Conservation (phyloP, 2,888 invertebrate genomes). For the Athripsodes cinereus region DNA sequence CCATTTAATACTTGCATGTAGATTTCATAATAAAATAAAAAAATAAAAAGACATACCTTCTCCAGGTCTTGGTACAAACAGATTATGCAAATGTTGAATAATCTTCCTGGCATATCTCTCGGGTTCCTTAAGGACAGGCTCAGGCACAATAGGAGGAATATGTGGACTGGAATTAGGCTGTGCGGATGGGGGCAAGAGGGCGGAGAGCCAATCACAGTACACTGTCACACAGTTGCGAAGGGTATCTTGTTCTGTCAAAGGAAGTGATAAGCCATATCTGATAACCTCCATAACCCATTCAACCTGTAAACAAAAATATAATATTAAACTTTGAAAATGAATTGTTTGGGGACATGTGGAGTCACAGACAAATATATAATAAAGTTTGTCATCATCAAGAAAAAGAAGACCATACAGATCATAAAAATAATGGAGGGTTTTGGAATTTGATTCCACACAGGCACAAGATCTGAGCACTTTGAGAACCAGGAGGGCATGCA, state of each 20-base stretch:
- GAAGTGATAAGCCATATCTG: constrained; percentile 86
- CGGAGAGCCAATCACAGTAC: constrained; percentile 94
- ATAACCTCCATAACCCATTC: constrained; percentile 83
- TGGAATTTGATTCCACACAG: too few relatives aligned
- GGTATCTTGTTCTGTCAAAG: constrained; percentile 86
- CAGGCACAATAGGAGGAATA: constrained; percentile 83
- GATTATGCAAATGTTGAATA: constrained; percentile 86
- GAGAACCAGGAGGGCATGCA: too few relatives aligned
- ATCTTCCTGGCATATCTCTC: constrained; percentile 87
- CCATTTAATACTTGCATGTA: too few relatives aligned
- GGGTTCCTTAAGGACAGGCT: constrained; percentile 82
- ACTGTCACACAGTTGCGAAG: constrained; percentile 94
- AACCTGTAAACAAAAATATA: constrained; percentile 54
- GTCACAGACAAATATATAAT: too few relatives aligned
- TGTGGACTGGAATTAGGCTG: constrained; percentile 73
- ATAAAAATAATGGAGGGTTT: too few relatives aligned
- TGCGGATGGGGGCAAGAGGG: constrained; percentile 81
- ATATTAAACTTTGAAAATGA: too few relatives aligned
- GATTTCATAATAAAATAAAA: too few relatives aligned
- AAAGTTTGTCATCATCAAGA: too few relatives aligned
- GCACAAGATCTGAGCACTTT: too few relatives aligned
- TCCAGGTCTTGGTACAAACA: constrained; percentile 89
- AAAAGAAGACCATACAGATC: too few relatives aligned
- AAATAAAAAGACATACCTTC: constrained; percentile 65
- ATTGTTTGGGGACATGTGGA: too few relatives aligned